These are phyloP conservation scores for Athene cunicularia DNA, from an alignment of 2,113 vertebrate species.

Conservation along the genomic window DNA sequence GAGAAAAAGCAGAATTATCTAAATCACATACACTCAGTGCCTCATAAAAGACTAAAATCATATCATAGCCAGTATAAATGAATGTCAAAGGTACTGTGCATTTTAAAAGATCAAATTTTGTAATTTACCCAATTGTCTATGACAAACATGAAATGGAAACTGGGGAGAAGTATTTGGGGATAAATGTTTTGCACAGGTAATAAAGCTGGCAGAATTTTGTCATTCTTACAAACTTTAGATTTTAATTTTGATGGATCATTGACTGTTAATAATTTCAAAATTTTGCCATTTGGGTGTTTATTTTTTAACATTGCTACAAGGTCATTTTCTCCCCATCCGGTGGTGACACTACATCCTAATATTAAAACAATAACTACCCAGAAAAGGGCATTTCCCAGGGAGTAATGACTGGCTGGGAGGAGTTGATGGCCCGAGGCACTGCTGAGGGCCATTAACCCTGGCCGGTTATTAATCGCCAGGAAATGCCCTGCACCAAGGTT, in stretches of 20 bases:
- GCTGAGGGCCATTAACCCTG: conserved; percentile 59
- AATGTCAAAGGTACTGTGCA: not conserved
- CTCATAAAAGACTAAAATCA: not conserved
- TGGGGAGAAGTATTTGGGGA: not conserved
- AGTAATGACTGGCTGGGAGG: conserved; percentile 56
- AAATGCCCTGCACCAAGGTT: conserved; percentile 56
- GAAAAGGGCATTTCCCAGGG: conserved; percentile 49
- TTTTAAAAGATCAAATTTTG: not conserved
- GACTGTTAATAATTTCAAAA: not conserved
- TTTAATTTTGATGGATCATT: not conserved
- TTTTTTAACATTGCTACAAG: not conserved
- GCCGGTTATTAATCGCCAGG: conserved; percentile 29
- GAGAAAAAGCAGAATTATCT: not conserved
- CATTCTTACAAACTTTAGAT: not conserved
- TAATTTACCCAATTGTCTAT: not conserved
- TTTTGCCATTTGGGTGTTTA: not conserved
- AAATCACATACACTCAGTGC: not conserved
- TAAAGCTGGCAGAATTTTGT: not conserved
- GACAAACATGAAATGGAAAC: not conserved
- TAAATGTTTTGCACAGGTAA: not conserved
- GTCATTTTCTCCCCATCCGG: not conserved
- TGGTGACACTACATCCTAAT: not conserved
- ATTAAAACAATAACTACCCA: conserved; percentile 35
- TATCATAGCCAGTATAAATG: not conserved
- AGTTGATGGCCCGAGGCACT: conserved; percentile 58